Evolutionary conservation across 1,140 invertebrate species (phyloP), one percentile per base, ranked within the genome.

Genomic region (Marisa cornuarietis): DNA sequence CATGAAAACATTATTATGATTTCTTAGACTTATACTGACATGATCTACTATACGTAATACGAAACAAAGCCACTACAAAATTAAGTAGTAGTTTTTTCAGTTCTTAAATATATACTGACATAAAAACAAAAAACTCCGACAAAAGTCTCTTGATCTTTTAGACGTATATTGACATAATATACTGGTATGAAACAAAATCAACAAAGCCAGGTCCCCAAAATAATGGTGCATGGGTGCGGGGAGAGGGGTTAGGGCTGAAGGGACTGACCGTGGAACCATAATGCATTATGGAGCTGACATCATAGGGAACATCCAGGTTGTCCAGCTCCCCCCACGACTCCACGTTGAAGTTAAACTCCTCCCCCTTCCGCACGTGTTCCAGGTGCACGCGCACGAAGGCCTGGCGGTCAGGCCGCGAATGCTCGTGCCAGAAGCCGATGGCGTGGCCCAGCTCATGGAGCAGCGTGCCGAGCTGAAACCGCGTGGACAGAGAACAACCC

Each of bases 331-430:
- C 87, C 42, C 95, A 95, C 14, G 96, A 97, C 51, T 98, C 91
- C 90, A 97, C 98, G 87, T 99, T 97, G 91, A 99, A 99, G 89
- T 99, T 99, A 90, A 98, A 99, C 87, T 99, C 96, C 92, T 99
- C 97, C 71, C 97, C 85, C 13, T 79, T 77, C 22, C 82, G 78
- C n/a, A 89, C 85, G 58, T 85, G 83, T 68, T 86, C 78, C 16
- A 83, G 66, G 26, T 85, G 75, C 52, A 88, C 83, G 24, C 26
- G 82, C 52, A 91, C 84, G 72, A 86, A 85, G 7, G 81, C 74
- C 26, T 90, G 86, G 73, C 90, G 76, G 83, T 90, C 90, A 3
- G 88, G 87, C 58, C 90, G 78, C 14, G 88, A 86, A 65, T 92
- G 91, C 80, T 92, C 91, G 80, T 92, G 91, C 83, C 86, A 88